A percentile compares a stretch with the other conserved stretches of the same genome.
Conservation (phyloP, 35 echinoderm and acorn worm species). For the Antedon bifida region DNA sequence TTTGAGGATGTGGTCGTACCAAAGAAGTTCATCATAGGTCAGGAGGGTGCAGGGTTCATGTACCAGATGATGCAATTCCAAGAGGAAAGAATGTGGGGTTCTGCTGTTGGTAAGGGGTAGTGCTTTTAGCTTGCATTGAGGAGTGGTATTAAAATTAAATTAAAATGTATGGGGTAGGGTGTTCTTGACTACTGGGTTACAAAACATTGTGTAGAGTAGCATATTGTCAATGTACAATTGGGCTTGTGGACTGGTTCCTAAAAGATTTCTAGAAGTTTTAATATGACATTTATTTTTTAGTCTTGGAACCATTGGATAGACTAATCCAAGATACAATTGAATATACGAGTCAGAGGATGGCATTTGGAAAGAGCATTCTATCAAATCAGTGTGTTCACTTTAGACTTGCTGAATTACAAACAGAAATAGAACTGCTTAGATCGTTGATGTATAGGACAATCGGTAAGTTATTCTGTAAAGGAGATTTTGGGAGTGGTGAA, state of each 20-base stretch:
- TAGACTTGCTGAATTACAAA: constrained; percentile 67
- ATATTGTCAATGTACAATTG: too few relatives aligned
- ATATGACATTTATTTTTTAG: constrained; percentile 9
- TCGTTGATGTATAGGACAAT: constrained; percentile 62
- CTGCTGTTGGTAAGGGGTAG: constrained; percentile 24
- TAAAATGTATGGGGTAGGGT: neutral
- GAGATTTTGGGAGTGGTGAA: too few relatives aligned
- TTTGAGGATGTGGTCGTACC: constrained; percentile 89
- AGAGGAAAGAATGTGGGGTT: constrained; percentile 70
- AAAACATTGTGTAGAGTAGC: too few relatives aligned
- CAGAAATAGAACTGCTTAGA: constrained; percentile 73
- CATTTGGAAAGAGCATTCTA: constrained; percentile 70
- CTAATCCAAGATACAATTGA: constrained; percentile 60
- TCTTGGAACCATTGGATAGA: constrained; percentile 37
- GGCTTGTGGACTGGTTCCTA: too few relatives aligned
- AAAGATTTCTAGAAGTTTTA: neutral
- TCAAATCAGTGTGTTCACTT: constrained; percentile 94
- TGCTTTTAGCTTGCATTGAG: too few relatives aligned
- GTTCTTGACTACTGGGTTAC: too few relatives aligned
- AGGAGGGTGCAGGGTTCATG: constrained; percentile 76
- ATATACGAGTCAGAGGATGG: constrained; percentile 68
- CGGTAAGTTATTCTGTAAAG: too few relatives aligned
- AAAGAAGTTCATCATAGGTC: constrained; percentile 75
- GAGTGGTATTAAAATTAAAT: neutral
- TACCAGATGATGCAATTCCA: constrained; percentile 99